A percentile compares a stretch with the other conserved stretches of the same genome.
These are phyloP conservation scores for Tyria jacobaeae DNA, from an alignment of 2,888 invertebrate genomes.

Conservation along the genomic window DNA sequence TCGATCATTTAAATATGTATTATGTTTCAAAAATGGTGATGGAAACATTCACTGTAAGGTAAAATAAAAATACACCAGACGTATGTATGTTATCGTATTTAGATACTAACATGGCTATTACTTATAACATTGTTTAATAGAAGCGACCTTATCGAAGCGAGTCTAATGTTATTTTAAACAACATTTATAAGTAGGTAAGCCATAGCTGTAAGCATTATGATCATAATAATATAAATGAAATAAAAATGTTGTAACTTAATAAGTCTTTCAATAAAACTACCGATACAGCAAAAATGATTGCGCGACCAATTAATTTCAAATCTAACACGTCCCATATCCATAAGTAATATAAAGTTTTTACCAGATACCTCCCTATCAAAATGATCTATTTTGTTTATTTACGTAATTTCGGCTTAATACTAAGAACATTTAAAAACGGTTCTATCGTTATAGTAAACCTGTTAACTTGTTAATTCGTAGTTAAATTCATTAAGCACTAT, in stretches of 20 bases:
- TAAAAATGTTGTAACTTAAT: conserved; percentile 55
- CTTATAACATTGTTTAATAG: conserved; percentile 50
- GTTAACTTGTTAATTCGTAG: too few relatives aligned
- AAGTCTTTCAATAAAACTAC: conserved; percentile 3
- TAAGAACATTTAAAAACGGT: too few relatives aligned
- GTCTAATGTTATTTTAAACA: conserved; percentile 43
- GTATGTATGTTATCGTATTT: conserved; percentile 61
- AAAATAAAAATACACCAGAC: conserved; percentile 81
- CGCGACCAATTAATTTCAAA: too few relatives aligned
- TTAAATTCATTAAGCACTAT: too few relatives aligned
- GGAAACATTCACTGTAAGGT: conserved; percentile 81
- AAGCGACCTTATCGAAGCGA: conserved; percentile 27
- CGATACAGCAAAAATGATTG: too few relatives aligned
- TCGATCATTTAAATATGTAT: conserved; percentile 14
- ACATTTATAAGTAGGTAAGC: conserved; percentile 49
- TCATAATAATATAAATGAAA: conserved; percentile 52
- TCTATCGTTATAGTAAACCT: too few relatives aligned
- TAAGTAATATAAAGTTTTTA: too few relatives aligned
- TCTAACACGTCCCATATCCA: too few relatives aligned
- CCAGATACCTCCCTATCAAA: too few relatives aligned
- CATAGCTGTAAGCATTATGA: conserved; percentile 51
- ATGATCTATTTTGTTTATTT: too few relatives aligned
- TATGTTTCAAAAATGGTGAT: conserved; percentile 68
- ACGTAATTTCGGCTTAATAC: too few relatives aligned
- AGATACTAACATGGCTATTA: conserved; percentile 52